Evolutionary conservation across 2,113 vertebrate species (phyloP).

Genomic region (Rhodinocichla rosea): DNA sequence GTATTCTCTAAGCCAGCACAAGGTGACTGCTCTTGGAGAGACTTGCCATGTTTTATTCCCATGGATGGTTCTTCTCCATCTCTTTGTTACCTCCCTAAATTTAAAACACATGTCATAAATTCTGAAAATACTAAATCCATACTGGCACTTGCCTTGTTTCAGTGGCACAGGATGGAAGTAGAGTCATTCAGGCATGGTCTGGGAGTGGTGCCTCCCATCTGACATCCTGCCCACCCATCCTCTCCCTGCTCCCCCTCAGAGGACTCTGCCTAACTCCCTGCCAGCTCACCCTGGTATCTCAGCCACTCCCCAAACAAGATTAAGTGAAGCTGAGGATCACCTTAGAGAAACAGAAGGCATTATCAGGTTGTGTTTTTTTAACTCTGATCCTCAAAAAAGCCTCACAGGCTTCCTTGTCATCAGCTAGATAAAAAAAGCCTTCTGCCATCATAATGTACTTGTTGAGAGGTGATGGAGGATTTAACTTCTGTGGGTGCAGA

Average conservation of each 20-base stretch:
- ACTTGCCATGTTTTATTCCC: background rate
- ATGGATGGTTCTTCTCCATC: background rate
- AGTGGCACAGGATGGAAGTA: background rate
- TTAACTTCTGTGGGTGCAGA: background rate
- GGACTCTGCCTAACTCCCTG: background rate
- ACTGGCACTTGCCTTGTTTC: background rate
- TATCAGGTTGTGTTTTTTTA: background rate
- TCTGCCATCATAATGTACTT: background rate
- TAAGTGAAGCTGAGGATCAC: background rate
- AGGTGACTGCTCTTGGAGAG: background rate
- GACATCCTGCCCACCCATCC: slow-evolving; percentile 9
- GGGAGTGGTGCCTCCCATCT: background rate
- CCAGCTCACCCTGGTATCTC: background rate
- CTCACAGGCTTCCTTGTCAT: slow-evolving; percentile 28
- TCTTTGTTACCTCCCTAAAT: background rate
- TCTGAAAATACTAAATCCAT: background rate
- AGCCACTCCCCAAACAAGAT: background rate
- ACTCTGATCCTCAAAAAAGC: background rate
- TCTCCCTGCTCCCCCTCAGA: background rate
- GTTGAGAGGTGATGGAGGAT: background rate
- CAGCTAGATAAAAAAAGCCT: background rate
- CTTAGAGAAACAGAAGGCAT: background rate
- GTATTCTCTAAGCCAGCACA: background rate
- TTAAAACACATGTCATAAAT: background rate
- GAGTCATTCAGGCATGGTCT: background rate